Conservation (phyloP, 2,888 invertebrate species). For the Congeria kusceri region DNA sequence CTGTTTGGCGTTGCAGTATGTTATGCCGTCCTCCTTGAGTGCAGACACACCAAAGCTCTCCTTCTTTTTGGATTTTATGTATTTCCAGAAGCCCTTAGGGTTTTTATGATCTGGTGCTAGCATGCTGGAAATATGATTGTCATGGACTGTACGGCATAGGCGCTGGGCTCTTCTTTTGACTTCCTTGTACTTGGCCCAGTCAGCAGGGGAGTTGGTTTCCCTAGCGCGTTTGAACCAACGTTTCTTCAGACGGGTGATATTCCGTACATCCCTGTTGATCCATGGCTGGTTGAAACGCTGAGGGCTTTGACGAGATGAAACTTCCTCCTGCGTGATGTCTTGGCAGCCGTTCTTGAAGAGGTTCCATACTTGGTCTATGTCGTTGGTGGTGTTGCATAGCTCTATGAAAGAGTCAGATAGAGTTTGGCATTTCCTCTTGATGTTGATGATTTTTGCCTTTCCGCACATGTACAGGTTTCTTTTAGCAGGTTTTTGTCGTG, state of each 20-base stretch:
- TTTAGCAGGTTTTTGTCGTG: conserved; percentile 12
- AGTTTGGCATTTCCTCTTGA: conserved; percentile 1
- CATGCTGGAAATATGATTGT: conserved; percentile 7
- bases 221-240: neutral
- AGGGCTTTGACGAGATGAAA: neutral
- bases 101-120: neutral
- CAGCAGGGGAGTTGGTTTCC: neutral
- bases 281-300: neutral
- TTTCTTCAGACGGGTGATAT: no score
- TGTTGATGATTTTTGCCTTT: neutral
- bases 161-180: conserved; percentile 13
- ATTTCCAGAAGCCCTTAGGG: conserved; percentile 29
- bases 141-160: neutral
- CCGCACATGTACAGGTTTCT: conserved; percentile 23
- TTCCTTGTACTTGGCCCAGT: neutral
- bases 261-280: neutral
- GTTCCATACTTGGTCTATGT: neutral
- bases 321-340: conserved; percentile 1
- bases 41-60: conserved; percentile 21
- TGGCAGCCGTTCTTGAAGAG: conserved; percentile 5
- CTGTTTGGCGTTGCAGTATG: neutral
- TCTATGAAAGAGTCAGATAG: neutral
- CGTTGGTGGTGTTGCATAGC: neutral
- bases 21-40: conserved; percentile 16
- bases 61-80: conserved; percentile 14